Conservation (phyloP, 2,888 invertebrate genomes). For the Coremacera marginata region DNA sequence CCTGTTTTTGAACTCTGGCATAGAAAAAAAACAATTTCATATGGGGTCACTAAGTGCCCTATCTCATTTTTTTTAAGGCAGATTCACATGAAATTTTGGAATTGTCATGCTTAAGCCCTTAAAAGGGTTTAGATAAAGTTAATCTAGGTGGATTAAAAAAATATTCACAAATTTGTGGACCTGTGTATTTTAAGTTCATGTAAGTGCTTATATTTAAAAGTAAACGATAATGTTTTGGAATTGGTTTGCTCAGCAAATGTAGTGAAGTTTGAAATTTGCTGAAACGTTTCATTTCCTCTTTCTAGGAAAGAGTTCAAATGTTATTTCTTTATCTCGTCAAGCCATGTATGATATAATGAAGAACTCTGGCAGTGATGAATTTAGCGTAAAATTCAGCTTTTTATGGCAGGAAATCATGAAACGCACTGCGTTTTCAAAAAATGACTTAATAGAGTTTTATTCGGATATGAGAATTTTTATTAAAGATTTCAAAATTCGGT, state of each 20-base stretch:
- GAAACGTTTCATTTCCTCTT: neutral
- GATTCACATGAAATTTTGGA: too few relatives aligned
- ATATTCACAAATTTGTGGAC: neutral
- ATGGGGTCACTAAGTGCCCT: too few relatives aligned
- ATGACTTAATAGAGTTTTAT: too few relatives aligned
- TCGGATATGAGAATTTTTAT: too few relatives aligned
- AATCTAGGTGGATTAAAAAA: neutral
- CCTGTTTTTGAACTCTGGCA: too few relatives aligned
- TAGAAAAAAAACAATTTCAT: too few relatives aligned
- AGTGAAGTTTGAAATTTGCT: neutral
- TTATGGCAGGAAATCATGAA: neutral
- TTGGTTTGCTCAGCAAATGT: neutral
- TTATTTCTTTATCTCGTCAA: neutral
- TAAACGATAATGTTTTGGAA: neutral
- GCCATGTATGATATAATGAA: neutral
- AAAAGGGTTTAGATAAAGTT: neutral
- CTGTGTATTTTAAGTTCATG: neutral
- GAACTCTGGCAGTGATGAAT: neutral
- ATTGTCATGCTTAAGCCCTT: too few relatives aligned
- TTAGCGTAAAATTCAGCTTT: neutral
- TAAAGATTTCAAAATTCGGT: constrained; percentile 16
- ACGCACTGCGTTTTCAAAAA: neutral
- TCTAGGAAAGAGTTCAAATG: neutral
- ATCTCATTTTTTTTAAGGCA: too few relatives aligned
- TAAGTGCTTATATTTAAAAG: neutral